A percentile compares a stretch with the other conserved stretches of the same genome.
phyloP scores from a whole-genome alignment of 2,888 invertebrate species.

The Spicauda simplicius region DNA sequence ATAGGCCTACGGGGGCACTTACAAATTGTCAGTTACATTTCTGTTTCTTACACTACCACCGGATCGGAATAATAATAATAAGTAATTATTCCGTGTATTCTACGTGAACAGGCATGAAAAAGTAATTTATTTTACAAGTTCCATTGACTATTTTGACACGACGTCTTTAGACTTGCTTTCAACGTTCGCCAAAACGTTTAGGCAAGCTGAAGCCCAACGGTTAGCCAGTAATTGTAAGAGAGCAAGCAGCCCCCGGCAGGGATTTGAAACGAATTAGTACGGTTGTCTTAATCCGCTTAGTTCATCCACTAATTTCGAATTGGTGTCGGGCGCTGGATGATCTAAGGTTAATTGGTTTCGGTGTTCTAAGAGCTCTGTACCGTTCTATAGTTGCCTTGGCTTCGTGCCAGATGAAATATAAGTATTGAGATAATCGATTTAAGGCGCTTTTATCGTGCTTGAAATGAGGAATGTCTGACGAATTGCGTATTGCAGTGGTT shows the following conservation, averaged over 20 bases:
- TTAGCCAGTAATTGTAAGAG: constrained; percentile 16
- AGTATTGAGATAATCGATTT: not conserved
- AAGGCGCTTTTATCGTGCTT: not conserved
- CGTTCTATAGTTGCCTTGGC: not conserved
- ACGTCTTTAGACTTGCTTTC: too few relatives aligned
- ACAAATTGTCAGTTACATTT: too few relatives aligned
- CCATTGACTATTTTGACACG: too few relatives aligned
- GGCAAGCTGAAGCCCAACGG: not conserved
- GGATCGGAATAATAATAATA: too few relatives aligned
- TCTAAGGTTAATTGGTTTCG: constrained; percentile 20
- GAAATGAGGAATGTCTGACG: not conserved
- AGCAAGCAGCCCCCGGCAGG: constrained; percentile 13
- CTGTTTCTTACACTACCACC: too few relatives aligned
- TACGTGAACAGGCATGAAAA: too few relatives aligned
- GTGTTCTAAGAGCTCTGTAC: constrained; percentile 3
- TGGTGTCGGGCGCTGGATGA: constrained; percentile 5
- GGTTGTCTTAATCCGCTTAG: constrained; percentile 21
- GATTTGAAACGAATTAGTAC: constrained; percentile 29
- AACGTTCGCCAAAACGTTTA: too few relatives aligned
- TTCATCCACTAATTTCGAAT: constrained; percentile 10
- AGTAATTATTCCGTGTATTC: too few relatives aligned
- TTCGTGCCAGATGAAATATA: not conserved
- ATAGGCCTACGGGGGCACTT: too few relatives aligned
- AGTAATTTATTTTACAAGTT: too few relatives aligned
- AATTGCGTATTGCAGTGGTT: too few relatives aligned